Evolutionary conservation across 37 sponge, comb jelly and placozoan species (phyloP), one percentile per base, ranked within the genome.

Genomic region (Ephydatia muelleri): DNA sequence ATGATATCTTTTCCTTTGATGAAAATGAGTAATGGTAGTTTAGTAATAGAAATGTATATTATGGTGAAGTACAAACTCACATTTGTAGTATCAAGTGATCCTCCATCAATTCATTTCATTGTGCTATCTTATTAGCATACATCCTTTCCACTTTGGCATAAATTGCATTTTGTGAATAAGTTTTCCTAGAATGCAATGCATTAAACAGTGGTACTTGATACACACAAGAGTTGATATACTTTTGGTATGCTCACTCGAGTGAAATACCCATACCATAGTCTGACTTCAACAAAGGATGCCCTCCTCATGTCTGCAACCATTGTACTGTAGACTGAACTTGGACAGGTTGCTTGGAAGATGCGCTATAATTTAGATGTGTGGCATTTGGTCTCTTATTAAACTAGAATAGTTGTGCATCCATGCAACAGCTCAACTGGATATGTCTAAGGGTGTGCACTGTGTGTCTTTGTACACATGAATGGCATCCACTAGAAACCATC

Each of bases 131-230:
- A 2, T 2, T 21, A 6, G 66, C 57, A 78, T 67, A n/a, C 2
- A 26, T 49, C 5, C 43, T 68, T 78, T 68, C 67, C 30, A 38
- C 69, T 11, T 36, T 26, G 25, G 74, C 87, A 87, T 2, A 78
- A 25, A 64, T 87, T 75, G 37, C 87, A 87, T 43, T 87, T 78
- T 26, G 87, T 66, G 43, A 87, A 87, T 0, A 81, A 36, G 68
- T 81, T 81, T 38, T 65, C 39, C 87, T 87, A 38, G 38, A 38
- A 19, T 26, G 37, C 35, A 33, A 73, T 33, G 33, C 29, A 73
- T 34, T 34, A 34, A 34, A 73, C 8, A 5, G 3, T 73, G 5
- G 3, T 34, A 34, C 25, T 34, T 34, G 3, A 6, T 28, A 34
- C 8, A 23, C 3, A 30, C 38, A 2, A 12, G 29, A 27, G 31